Evolutionary conservation across 2,888 invertebrate species (phyloP).

Genomic region (Pristionchus fissidentatus): DNA sequence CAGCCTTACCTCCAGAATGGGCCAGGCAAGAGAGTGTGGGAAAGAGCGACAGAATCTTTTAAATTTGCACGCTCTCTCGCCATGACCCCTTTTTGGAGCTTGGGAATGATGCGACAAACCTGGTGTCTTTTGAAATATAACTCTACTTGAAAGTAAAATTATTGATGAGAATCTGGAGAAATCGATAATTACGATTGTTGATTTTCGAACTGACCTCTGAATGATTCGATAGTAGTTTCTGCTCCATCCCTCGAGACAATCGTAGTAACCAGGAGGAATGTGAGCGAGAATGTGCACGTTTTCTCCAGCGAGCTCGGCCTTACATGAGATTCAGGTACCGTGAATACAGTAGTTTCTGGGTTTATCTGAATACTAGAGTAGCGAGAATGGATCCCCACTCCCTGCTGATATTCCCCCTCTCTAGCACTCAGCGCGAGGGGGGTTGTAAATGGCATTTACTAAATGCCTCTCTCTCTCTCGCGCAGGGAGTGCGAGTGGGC

Average conservation of each 20-base stretch:
- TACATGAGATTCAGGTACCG: too few species aligned
- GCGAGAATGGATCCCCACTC: too few species aligned
- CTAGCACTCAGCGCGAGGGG: too few species aligned
- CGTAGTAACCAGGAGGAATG: conserved; percentile 84
- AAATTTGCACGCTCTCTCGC: too few species aligned
- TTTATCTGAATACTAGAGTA: too few species aligned
- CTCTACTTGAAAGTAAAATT: background rate
- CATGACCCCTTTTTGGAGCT: background rate
- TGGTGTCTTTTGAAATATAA: background rate
- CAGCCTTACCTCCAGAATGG: background rate
- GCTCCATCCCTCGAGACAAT: conserved; percentile 86
- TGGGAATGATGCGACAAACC: background rate
- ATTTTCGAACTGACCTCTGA: conserved; percentile 76
- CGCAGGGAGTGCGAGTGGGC: too few species aligned
- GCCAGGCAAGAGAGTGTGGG: too few species aligned
- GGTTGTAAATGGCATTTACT: too few species aligned
- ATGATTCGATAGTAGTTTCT: conserved; percentile 82
- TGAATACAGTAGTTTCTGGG: too few species aligned
- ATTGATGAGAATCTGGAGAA: background rate
- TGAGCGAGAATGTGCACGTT: conserved; percentile 87
- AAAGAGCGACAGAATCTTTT: background rate
- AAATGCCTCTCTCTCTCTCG: too few species aligned
- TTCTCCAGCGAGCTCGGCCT: conserved; percentile 84
- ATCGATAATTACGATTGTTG: too few species aligned
- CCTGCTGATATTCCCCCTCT: too few species aligned